Base-by-base conservation (phyloP, 2,797 vertebrate genomes). In the Syngnathus rostellatus region DNA sequence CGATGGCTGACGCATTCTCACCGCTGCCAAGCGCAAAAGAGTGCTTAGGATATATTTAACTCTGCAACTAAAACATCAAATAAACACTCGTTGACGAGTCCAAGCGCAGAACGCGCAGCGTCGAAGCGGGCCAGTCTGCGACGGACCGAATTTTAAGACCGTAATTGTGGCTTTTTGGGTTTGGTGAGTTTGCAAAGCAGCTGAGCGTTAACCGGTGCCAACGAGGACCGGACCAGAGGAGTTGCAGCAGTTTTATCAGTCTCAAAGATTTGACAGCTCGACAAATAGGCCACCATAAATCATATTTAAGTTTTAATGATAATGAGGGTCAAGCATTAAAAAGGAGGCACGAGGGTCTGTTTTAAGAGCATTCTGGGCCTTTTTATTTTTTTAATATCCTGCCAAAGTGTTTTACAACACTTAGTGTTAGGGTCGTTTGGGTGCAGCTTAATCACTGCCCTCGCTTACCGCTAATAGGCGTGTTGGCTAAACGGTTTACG, bases 11-110 rank as follows among this genome's bases (percentile, higher is more conserved):
- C 64, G 51, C 41, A 21, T 70, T 70, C 64, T 64, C 61, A 31
- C 4, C 41, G 12, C 19, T 43, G 11, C 64, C 25, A 59, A 57
- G 21, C 67, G 70, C 71, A 70, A 66, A 73, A 74, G 76, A 7
- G 31, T 46, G 58, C 50, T 60, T 23, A 38, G 68, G 77, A 70
- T 50, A 64, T 64, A 19, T 51, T 51, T 51, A 21, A 50, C 46
- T 12, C 9, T 17, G 60, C 11, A 25, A 16, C 60, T 62, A 45
- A 45, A 62, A 62, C 60, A 45, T 62, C 16, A 25, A 62, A 45
- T 62, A 62, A 62, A 62, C 60, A 62, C 60, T 43, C 6, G 6
- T 62, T 45, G 60, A 62, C 60, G 16, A 62, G 60, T 23, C 21
- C 60, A 23, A 62, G 45, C 10, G 60, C 40, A 25, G 59, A 12